Evolutionary conservation across 2,797 vertebrate species (phyloP), one percentile per base, ranked within the genome.

Genomic region (Monodelphis domestica): DNA sequence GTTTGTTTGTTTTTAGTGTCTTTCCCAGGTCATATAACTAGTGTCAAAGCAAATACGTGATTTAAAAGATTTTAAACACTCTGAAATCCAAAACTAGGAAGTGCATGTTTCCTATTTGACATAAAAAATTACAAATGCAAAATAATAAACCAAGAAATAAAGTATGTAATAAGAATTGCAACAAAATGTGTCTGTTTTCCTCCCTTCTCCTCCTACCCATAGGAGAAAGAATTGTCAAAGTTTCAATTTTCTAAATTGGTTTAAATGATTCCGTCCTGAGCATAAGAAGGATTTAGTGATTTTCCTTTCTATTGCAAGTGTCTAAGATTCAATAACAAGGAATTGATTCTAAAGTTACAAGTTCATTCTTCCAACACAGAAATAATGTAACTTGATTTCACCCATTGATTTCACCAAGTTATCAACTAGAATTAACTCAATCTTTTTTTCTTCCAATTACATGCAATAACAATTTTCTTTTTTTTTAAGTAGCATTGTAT

Each of bases 361-460:
- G 94, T 96, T 96, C 89, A 95, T 98, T 98, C 95, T 97, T 96
- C 96, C 56, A 14, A 94, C 70, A 63, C 91, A 94, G 93, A 97
- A 97, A 96, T 94, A 95, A 91, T 94, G 94, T 90, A 97, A 89
- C 92, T 97, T 98, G 97, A 95, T 98, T 97, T 97, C n/a, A 50
- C 96, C 93, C 95, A 93, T 96, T 97, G 97, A 94, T 95, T 97
- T 95, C 93, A 97, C 97, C 96, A 91, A 97, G 96, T 96, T 97
- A 97, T 96, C 94, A 97, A 94, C 90, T 89, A 95, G 95, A 98
- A 96, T 97, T 97, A 96, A 97, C 94, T 97, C 53, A 59, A n/a
- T n/a, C n/a, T n/a, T n/a, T n/a, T n/a, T n/a, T n/a, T n/a, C n/a
- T n/a, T n/a, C n/a, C n/a, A n/a, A n/a, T n/a, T n/a, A n/a, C n/a